These are phyloP conservation scores for Vireo griseus DNA, from an alignment of 2,797 vertebrate species.

Conservation along the genomic window DNA sequence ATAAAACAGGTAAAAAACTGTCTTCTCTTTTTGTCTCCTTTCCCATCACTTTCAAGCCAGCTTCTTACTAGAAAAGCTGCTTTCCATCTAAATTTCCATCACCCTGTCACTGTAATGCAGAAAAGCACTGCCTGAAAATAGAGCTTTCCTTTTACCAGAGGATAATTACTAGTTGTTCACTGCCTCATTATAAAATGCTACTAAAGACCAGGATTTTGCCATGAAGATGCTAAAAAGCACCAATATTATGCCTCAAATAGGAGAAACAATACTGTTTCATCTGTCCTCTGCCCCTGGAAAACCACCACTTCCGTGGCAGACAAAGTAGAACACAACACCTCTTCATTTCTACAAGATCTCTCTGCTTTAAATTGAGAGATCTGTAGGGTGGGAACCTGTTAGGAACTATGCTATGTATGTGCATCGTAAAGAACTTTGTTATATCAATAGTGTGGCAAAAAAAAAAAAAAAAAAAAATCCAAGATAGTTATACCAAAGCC, in stretches of 20 bases:
- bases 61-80: slow-evolving; percentile 10
- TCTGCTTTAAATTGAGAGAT: neutral
- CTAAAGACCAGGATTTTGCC: neutral
- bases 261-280: neutral
- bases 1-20: slow-evolving; percentile 5
- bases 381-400: neutral
- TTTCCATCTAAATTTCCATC: slow-evolving; percentile 13
- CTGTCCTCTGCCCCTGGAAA: neutral
- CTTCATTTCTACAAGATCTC: neutral
- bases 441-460: neutral
- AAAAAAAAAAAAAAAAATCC: neutral
- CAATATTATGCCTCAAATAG: neutral
- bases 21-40: neutral
- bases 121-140: slow-evolving; percentile 13
- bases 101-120: neutral
- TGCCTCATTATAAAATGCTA: neutral
- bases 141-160: neutral
- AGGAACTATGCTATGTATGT: neutral
- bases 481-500: neutral
- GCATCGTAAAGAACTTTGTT: neutral
- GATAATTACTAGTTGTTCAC: neutral
- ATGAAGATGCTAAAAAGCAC: neutral
- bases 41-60: neutral
- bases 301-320: neutral
- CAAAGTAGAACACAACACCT: neutral